Base-by-base conservation (phyloP, 2,113 vertebrate genomes). In the Aramus guarauna region DNA sequence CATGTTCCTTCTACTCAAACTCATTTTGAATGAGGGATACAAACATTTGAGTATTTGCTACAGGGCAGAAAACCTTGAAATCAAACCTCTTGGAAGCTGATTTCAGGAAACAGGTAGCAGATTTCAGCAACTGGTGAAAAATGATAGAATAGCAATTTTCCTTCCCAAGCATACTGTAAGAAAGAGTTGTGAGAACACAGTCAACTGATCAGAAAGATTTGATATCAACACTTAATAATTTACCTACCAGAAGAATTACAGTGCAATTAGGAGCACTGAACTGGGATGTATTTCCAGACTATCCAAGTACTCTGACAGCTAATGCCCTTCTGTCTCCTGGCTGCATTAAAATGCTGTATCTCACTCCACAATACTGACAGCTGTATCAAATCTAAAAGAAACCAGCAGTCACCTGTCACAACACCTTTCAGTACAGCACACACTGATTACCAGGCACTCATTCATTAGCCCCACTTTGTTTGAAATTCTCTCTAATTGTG, bases 401-500 rank as follows among this genome's bases (percentile, higher is more conserved):
- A 92, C 55, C 48, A 90, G 68, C 82, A 92, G 37, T 90, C 74
- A 85, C 83, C 89, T 94, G 72, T 92, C 93, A 94, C 62, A 95
- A 67, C 67, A 90, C 43, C 84, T 80, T 95, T 95, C 81, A 88
- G 48, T 59, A 56, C 67, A 94, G 80, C 74, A 82, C 60, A 50
- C 47, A 41, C 47, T 91, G 81, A 96, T 95, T 90, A 92, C 59
- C 55, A 82, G 71, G 74, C 53, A 86, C 36, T 92, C 72, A 56
- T 81, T 96, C 80, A 94, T 97, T 96, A 97, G 90, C 56, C 55
- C 34, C 72, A 55, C 48, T 88, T 89, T 85, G 84, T 95, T 78
- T 88, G 64, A 85, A 77, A 88, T 93, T 92, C 69, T 77, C 91
- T 71, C 79, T 88, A 97, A 95, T 88, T 95, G 53, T 45, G 72